phyloP scores from a whole-genome alignment of 1,140 invertebrate genomes.

The Muscidifurax raptorellus region DNA sequence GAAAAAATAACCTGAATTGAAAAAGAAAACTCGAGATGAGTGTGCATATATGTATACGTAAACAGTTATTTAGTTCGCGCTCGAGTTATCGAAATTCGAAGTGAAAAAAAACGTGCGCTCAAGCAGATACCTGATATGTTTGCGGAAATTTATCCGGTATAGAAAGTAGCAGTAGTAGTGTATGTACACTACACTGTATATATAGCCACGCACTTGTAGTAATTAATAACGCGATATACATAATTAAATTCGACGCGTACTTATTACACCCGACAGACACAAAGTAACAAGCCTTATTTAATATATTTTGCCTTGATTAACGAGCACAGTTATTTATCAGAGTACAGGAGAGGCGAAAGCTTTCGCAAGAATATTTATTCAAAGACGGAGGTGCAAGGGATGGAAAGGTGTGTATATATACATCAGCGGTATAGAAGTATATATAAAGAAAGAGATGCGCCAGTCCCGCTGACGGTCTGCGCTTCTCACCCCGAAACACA shows the following conservation, averaged over 20 bases:
- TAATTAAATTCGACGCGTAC: slow-evolving; percentile 32
- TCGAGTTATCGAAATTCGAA: no score
- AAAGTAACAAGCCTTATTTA: slow-evolving; percentile 23
- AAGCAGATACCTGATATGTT: no score
- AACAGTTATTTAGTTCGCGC: no score
- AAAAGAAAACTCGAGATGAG: no score
- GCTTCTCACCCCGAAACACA: not conserved
- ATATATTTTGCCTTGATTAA: slow-evolving; percentile 35
- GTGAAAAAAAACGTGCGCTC: no score
- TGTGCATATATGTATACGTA: no score
- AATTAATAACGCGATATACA: slow-evolving; percentile 11
- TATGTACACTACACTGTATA: no score
- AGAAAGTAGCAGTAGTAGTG: not conserved
- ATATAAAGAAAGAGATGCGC: slow-evolving; percentile 4
- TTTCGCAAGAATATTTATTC: slow-evolving; percentile 12
- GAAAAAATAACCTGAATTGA: no score
- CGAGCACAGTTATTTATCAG: slow-evolving; percentile 28
- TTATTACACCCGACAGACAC: not conserved
- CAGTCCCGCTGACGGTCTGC: not conserved
- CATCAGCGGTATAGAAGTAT: not conserved
- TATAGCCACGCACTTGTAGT: not conserved
- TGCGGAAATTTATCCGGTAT: not conserved
- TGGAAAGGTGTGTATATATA: not conserved
- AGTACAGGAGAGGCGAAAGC: not conserved
- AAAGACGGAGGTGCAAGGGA: not conserved